phyloP scores from a whole-genome alignment of 2,888 invertebrate genomes.

The Clostera curtula region DNA sequence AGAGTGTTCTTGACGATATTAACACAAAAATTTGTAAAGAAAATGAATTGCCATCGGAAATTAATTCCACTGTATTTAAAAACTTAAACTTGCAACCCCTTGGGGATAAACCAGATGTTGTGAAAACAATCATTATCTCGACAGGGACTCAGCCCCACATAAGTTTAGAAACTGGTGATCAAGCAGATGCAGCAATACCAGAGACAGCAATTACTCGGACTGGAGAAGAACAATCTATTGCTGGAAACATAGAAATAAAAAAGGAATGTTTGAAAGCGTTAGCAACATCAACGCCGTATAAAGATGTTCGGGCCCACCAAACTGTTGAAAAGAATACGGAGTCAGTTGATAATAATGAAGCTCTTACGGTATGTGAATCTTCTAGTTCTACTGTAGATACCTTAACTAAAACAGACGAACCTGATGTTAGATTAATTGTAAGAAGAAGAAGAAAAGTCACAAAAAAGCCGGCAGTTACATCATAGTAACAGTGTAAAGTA shows the following conservation, averaged over 20 bases:
- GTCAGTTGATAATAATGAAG: no score
- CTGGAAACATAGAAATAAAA: slow-evolving; percentile 9
- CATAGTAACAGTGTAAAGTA: not conserved
- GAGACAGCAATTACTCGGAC: slow-evolving; percentile 5
- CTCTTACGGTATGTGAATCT: slow-evolving; percentile 14
- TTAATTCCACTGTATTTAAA: slow-evolving; percentile 12
- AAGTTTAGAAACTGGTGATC: slow-evolving; percentile 5
- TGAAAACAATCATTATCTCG: slow-evolving; percentile 50
- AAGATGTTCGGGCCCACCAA: slow-evolving; percentile 19
- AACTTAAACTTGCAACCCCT: slow-evolving; percentile 17
- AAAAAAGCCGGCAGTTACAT: slow-evolving; percentile 22
- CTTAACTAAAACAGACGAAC: slow-evolving; percentile 34
- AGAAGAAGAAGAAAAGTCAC: slow-evolving; percentile 44
- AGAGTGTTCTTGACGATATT: no score
- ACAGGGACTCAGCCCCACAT: slow-evolving; percentile 36
- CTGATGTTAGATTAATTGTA: slow-evolving; percentile 57
- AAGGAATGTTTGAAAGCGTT: slow-evolving; percentile 32
- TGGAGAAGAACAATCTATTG: slow-evolving; percentile 5
- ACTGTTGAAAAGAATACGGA: slow-evolving; percentile 9
- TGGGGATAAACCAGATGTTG: slow-evolving; percentile 24
- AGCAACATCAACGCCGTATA: slow-evolving; percentile 58
- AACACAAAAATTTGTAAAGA: not conserved
- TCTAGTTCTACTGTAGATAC: slow-evolving; percentile 17
- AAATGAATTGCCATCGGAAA: slow-evolving; percentile 3
- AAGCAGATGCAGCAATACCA: slow-evolving; percentile 3